Base-by-base conservation (phyloP, 2,888 invertebrate species). In the Danaus chrysippus region DNA sequence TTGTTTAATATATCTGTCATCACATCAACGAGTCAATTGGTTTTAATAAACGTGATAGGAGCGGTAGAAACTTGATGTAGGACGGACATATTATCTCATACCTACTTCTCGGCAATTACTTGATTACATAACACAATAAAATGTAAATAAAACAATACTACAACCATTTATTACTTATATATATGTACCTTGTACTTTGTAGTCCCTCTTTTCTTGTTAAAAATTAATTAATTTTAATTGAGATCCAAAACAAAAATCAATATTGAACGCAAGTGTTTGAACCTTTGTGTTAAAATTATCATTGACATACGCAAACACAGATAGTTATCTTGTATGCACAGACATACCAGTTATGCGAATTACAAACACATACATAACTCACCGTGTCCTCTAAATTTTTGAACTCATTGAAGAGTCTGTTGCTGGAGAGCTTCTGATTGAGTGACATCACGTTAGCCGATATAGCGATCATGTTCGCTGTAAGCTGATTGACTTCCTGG, bases 361-460 rank as follows among this genome's bases (percentile, higher is more conserved):
- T 6, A 13, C 43, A 59, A 59, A 49, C 10, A 17, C 11, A 0
- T n/a, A 15, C 2, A 17, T 17, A 10, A 82, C 90, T 87, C 64
- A 90, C 90, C 82, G 88, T 84, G 71, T 89, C 89, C 62, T 89
- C 87, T 53, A 86, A 69, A 54, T 76, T 79, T 73, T 82, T 84
- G 75, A 84, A 82, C 46, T 86, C 86, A 68, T 85, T 84, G 66
- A 85, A 79, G 53, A 83, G 76, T 68, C 79, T 81, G 73, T 87
- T 86, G 68, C 80, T 84, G 44, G 78, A 76, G 43, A 87, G 76
- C 71, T 83, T 87, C 71, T 84, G 82, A 68, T 83, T 84, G 58
- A 90, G 73, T 1, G 82, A 78, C 69, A 83, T 84, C 58, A 90
- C 77, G 59, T 79, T 84, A 3, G 83, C 83, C 0, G 84, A 80